Percentiles rank a stretch among this genome's conserved stretches.
phyloP scores from a whole-genome alignment of 2,113 vertebrate genomes.

The Ceyx margarethae region DNA sequence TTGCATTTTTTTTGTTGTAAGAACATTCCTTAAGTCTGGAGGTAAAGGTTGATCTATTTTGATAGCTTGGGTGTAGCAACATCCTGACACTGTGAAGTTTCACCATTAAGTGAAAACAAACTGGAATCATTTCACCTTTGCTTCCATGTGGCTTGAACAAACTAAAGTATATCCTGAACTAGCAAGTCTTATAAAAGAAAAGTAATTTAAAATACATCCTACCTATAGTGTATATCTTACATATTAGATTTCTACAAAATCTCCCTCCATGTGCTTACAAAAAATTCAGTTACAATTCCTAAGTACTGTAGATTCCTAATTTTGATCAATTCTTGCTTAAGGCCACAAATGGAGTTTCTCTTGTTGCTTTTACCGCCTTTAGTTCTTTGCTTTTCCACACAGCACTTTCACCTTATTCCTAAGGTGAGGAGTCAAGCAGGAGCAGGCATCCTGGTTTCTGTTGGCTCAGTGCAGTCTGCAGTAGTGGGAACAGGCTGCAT shows the following conservation, averaged over 20 bases:
- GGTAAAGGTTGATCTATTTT: constrained; percentile 59
- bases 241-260: not conserved
- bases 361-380: not conserved
- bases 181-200: constrained; percentile 8
- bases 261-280: not conserved
- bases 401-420: not conserved
- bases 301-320: constrained; percentile 11
- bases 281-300: not conserved
- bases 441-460: not conserved
- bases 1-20: constrained; percentile 38
- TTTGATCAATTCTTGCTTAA: constrained; percentile 15
- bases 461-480: not conserved
- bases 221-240: constrained; percentile 20
- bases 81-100: not conserved
- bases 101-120: constrained; percentile 6
- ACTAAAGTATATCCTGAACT: not conserved
- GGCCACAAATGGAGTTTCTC: constrained; percentile 6
- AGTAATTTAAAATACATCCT: constrained; percentile 28
- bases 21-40: constrained; percentile 58
- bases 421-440: not conserved
- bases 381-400: not conserved
- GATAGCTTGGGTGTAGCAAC: constrained; percentile 54
- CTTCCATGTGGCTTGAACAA: constrained; percentile 4
- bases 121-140: not conserved
- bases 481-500: not conserved